Evolutionary conservation across 2,113 vertebrate species (phyloP), one percentile per base, ranked within the genome.

Genomic region (Prunella fulvescens): DNA sequence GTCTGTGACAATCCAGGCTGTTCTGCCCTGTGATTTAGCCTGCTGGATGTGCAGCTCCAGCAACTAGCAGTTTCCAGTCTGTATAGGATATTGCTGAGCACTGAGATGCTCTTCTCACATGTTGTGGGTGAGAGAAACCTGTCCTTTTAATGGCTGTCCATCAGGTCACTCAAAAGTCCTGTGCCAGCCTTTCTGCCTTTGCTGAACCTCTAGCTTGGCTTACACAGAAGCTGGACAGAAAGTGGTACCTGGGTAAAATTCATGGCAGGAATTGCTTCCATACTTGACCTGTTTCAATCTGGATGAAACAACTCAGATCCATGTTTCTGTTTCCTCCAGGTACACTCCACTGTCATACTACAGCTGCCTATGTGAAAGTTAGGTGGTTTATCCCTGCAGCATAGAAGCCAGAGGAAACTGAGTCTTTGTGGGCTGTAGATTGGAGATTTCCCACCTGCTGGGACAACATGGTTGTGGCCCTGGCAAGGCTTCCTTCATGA

Each of bases 81-180:
- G 48, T 90, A 67, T 1, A 47, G 79, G 58, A 77, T 92, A 93
- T 35, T 95, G 96, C 96, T 95, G 96, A 95, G 86, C 94, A 76
- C 56, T 66, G 92, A 90, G 61, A 58, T 93, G 81, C 61, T 90
- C 60, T 70, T 56, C 77, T 64, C 35, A 44, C 2, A 0, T 1
- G 2, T 39, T 74, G 54, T 0, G 28, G 9, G 7, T 47, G 60
- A 92, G 28, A 85, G 51, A 81, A 91, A 81, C 29, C 19, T 70
- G 33, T 57, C 47, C 60, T 84, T 90, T 78, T 73, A 87, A 87
- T 29, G 0, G 1, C 23, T 70, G 51, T 73, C 51, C 57, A 85
- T 78, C 56, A 67, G 42, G 40, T 74, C 71, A 65, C 61, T 76
- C 29, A 6, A 71, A 92, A 91, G 72, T 25, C 35, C 60, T 62